These are phyloP conservation scores for Beris morrisii DNA, from an alignment of 2,888 invertebrate genomes.

Conservation along the genomic window DNA sequence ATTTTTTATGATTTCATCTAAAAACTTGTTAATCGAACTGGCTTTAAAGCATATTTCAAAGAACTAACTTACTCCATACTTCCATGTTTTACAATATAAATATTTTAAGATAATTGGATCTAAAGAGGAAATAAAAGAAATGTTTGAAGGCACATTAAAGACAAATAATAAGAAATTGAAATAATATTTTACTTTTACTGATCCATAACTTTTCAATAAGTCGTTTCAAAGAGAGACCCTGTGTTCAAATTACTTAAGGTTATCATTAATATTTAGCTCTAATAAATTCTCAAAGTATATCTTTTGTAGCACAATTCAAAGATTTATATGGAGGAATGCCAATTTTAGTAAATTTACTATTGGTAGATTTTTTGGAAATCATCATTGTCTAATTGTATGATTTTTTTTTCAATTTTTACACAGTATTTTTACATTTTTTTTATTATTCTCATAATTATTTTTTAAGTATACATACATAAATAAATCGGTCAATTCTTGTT, in stretches of 20 bases:
- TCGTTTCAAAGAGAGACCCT: slow-evolving; percentile 25
- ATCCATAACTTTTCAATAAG: background rate
- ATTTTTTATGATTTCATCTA: background rate
- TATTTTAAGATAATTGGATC: too few species aligned
- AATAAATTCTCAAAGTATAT: background rate
- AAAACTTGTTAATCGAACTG: too few species aligned
- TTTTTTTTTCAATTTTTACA: background rate
- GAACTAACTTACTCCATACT: too few species aligned
- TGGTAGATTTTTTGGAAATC: background rate
- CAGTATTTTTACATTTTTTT: slow-evolving; percentile 8
- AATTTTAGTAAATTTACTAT: background rate
- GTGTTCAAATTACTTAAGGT: slow-evolving; percentile 8
- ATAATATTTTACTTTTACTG: background rate
- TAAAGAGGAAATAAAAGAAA: background rate
- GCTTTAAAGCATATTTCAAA: too few species aligned
- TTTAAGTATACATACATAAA: too few species aligned
- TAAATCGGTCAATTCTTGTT: too few species aligned
- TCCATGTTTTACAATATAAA: too few species aligned
- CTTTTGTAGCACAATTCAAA: background rate
- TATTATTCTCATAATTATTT: background rate
- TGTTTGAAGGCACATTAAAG: slow-evolving; percentile 14
- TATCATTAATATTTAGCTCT: background rate
- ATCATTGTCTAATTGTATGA: background rate
- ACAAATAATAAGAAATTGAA: background rate
- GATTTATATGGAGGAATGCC: background rate